Evolutionary conservation across 2,888 invertebrate species (phyloP), one percentile per base, ranked within the genome.

Genomic region (Cantharis rufa): DNA sequence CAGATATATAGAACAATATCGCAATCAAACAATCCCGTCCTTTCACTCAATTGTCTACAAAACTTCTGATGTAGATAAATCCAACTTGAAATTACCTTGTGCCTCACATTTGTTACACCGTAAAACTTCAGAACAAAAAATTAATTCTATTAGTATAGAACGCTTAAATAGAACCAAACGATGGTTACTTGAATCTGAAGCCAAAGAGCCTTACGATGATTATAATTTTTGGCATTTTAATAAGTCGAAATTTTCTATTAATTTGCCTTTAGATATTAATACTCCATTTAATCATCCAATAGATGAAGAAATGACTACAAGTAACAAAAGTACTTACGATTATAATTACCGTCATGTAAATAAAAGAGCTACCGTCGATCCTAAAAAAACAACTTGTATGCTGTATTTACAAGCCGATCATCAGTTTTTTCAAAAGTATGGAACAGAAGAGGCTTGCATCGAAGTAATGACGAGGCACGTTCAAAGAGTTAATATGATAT

Each of bases 331-430:
- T 28, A 82, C 85, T 1, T 90, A 88, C 9, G 91, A 91, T 72
- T 81, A 87, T 69, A 90, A 91, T 79, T 90, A 91, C 32, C 88
- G 92, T 70, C 92, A 92, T 83, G 91, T 92, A 18, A 92, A 91
- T 83, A 93, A 92, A 85, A 89, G 93, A 79, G 93, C 93, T 9
- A 93, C 93, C 1, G 91, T 95, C 64, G 95, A 95, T 88, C 95
- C 96, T 24, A 92, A 93, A 83, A 97, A 97, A 88, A 97, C 96
- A 62, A 97, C 98, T 0, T 98, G 98, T 86, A 95, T 97, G 92
- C 91, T 98, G 75, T 98, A 97, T 88, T 90, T 99, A 84, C 98
- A 98, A 89, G 98, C 99, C 3, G 96, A 97, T 89, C 98, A 98
- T 88, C 94, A 97, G 89, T 96, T 99, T 89, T 99, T 95, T 89